A percentile compares a stretch with the other conserved stretches of the same genome.
These are phyloP conservation scores for Epizoanthus fatuus DNA, from an alignment of 92 coral and sea anemone genomes.

Conservation along the genomic window DNA sequence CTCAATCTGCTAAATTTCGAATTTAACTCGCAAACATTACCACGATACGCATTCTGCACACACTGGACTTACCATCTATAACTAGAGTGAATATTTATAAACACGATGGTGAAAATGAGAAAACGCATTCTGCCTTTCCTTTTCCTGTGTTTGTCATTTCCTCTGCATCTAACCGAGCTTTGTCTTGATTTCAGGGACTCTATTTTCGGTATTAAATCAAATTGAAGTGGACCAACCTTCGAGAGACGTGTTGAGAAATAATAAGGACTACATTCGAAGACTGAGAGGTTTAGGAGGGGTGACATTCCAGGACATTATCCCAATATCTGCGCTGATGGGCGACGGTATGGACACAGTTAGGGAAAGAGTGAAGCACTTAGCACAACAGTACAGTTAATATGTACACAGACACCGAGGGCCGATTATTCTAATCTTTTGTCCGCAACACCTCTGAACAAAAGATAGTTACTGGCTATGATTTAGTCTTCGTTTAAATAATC, in stretches of 20 bases:
- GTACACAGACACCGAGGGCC: too few species aligned
- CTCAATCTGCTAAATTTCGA: too few species aligned
- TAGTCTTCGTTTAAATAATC: too few species aligned
- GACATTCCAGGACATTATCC: slow-evolving; percentile 70
- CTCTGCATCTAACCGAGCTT: background rate
- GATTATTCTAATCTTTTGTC: background rate
- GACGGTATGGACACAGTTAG: slow-evolving; percentile 75
- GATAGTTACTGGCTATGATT: too few species aligned
- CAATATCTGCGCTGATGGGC: slow-evolving; percentile 77
- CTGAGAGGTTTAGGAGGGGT: slow-evolving; percentile 39
- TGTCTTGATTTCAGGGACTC: slow-evolving; percentile 11
- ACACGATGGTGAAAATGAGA: too few species aligned
- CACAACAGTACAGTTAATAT: background rate
- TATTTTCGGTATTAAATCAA: slow-evolving; percentile 3
- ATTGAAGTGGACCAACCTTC: slow-evolving; percentile 32
- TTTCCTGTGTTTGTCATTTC: background rate
- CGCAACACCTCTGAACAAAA: too few species aligned
- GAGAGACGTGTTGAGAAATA: background rate
- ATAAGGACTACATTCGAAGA: slow-evolving; percentile 34
- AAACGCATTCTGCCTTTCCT: too few species aligned
- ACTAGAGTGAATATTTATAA: too few species aligned
- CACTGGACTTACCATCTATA: too few species aligned
- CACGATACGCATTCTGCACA: too few species aligned
- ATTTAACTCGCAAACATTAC: too few species aligned
- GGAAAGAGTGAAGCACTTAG: slow-evolving; percentile 61